Evolutionary conservation across 2,113 vertebrate genomes (phyloP).

Genomic region (Salvelinus namaycush): DNA sequence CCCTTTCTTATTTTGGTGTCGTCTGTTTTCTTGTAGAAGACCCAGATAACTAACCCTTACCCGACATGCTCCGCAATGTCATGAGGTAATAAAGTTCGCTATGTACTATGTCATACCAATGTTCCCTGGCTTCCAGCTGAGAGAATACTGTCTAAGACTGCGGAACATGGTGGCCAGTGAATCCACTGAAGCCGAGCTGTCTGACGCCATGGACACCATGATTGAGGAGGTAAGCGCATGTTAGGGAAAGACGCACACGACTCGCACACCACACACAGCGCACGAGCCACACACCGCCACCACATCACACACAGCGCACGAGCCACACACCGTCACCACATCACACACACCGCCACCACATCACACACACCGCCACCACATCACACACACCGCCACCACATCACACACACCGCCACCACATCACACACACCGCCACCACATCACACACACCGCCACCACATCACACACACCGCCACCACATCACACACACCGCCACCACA

Average conservation of each 20-base stretch:
- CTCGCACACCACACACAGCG: background rate
- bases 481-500: background rate
- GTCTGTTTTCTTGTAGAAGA: no score
- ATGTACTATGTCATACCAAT: no score
- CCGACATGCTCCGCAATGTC: no score
- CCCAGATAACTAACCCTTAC: no score
- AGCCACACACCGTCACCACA: background rate
- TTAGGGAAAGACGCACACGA: background rate
- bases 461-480: background rate
- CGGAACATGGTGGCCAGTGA: constrained; percentile 89
- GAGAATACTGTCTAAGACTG: constrained; percentile 91
- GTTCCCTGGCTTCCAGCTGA: constrained; percentile 78
- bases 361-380: background rate
- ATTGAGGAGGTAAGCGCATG: constrained; percentile 88
- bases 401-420: background rate
- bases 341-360: background rate
- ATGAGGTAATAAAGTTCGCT: no score
- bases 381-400: background rate
- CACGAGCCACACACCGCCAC: background rate
- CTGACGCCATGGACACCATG: constrained; percentile 84
- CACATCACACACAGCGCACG: background rate
- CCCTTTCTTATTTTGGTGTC: no score
- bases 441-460: background rate
- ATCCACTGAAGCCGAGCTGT: constrained; percentile 81
- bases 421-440: background rate